Base-by-base conservation (phyloP, 2,888 invertebrate species). In the Troilus luridus region DNA sequence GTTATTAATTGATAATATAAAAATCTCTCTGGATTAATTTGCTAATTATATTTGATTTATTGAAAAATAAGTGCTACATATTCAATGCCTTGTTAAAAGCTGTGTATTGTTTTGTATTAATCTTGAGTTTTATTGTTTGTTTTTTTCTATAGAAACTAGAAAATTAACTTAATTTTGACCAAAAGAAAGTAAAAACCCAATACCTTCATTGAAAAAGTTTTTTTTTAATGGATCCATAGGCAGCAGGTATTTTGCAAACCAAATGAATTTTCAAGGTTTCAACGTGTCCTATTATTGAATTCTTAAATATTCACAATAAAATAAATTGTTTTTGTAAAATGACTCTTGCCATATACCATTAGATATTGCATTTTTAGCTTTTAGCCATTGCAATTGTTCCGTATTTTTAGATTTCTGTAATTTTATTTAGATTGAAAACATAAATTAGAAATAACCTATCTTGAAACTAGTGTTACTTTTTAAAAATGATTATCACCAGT, bases 91-190 rank as follows among this genome's bases (percentile, higher is more conserved):
- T 85, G 21, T 54, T 54, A 9, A 2, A 10, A 11, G 7, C 54
- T 54, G 56, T 85, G n/a, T 56, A 56, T 85, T 85, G 19, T 56
- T 85, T 58, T 85, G n/a, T 85, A 85, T 58, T 85, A 85, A 54
- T 21, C n/a, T 41, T 56, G n/a, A 9, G 12, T 67, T n/a, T 67
- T 67, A 19, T n/a, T 67, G 21, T n/a, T 54, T 85, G 56, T 85
- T 77, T 27, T 24, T 56, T 5, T 58, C n/a, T n/a, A n/a, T 85
- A 58, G 54, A 56, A 85, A 11, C 21, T n/a, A 85, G n/a, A 11
- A 85, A n/a, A n/a, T 85, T 85, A 77, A 77, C 72, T 19, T 41
- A 77, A 41, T 77, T 41, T 77, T 77, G 72, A 77, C 19, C 72
- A 27, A 27, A 72, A 77, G 41, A 27, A 77, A 77, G 72, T 77